phyloP scores from a whole-genome alignment of 2,888 invertebrate genomes.

The Melanostoma mellinum region DNA sequence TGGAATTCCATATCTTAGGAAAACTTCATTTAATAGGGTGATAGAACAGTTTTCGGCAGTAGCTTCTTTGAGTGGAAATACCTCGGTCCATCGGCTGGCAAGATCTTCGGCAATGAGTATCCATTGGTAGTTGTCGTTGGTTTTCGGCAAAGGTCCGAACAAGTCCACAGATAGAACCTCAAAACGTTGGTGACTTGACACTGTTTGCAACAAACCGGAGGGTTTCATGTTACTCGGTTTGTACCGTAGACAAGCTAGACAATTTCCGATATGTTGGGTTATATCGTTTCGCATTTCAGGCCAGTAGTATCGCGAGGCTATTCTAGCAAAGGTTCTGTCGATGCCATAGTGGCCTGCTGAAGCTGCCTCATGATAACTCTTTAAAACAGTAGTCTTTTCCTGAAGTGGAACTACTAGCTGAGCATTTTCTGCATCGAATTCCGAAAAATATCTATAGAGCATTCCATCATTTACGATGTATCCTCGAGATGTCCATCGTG shows the following conservation, averaged over 20 bases:
- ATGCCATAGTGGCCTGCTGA: constrained; percentile 12
- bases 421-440: not conserved
- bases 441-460: not conserved
- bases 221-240: constrained; percentile 68
- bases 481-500: constrained; percentile 41
- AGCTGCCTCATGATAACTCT: not conserved
- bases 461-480: constrained; percentile 56
- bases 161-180: constrained; percentile 68
- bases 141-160: constrained; percentile 63
- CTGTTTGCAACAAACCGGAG: constrained; percentile 64
- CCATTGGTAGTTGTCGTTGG: constrained; percentile 72
- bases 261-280: constrained; percentile 9
- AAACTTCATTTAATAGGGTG: constrained; percentile 76
- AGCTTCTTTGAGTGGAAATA: no score
- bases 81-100: no score
- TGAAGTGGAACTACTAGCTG: not conserved
- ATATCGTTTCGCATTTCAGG: not conserved
- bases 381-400: not conserved
- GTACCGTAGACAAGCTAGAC: constrained; percentile 5
- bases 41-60: constrained; percentile 76
- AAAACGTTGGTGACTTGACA: constrained; percentile 64
- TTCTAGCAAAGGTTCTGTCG: not conserved
- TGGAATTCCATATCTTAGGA: constrained; percentile 77
- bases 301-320: not conserved
- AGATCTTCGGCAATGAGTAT: constrained; percentile 76